Base-by-base conservation (phyloP, 1,140 invertebrate species). In the Nebria ingens region DNA sequence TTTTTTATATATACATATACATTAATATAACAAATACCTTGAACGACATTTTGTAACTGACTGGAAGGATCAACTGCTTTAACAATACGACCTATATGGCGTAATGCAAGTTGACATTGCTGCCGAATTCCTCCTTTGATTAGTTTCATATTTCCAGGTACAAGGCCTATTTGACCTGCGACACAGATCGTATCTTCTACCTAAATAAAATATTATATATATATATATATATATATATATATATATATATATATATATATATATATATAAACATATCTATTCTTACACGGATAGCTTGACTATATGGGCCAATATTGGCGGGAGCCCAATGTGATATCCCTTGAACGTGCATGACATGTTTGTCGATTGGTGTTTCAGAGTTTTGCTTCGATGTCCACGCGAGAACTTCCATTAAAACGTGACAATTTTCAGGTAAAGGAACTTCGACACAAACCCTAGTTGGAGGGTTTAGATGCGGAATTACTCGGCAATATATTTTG, bases 311-410 rank as follows among this genome's bases (percentile, higher is more conserved):
- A 61, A 97, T 95, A 67, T 93, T 95, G 40, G 91, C 91, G 2
- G 93, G 92, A 2, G 93, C 92, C 93, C 93, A 97, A 73, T 96
- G 91, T 19, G 92, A 96, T 56, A 96, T 84, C 51, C 91, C 86
- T 71, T 96, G 93, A 21, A 96, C 92, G 71, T 96, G 92, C 86
- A 96, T 89, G 9, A 85, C 87, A 42, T 83, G 77, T 61, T 82
- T 79, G 29, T 71, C 64, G 34, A 57, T 54, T 12, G 54, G 57
- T 21, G 25, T 45, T 56, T 68, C 63, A 21, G 50, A 13, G 4
- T 19, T 53, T 29, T 54, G 54, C n/a, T 57, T 52, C 51, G 74
- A 67, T 55, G 74, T 77, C 70, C 80, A 84, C n/a, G 82, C 83
- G 58, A 84, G 76, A 53, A 83, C 89, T 67, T 93, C 89, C 58